Conservation (phyloP, 2,113 vertebrate species). For the Agapornis roseicollis region DNA sequence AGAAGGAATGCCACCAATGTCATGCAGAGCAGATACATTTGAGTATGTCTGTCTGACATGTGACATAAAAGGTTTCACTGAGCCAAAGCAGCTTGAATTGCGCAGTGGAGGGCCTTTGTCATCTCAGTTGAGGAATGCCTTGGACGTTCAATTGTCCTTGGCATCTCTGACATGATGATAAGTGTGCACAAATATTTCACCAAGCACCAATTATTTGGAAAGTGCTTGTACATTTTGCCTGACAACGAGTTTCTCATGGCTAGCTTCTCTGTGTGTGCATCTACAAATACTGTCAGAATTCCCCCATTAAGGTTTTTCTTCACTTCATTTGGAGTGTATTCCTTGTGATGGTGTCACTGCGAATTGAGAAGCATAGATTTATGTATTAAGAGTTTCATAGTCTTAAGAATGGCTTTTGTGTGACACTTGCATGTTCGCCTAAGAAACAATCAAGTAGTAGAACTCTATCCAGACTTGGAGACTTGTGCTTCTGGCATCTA, state of each 20-base stretch:
- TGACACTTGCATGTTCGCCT: background rate
- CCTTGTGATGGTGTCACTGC: background rate
- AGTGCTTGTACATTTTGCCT: background rate
- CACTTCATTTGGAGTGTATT: background rate
- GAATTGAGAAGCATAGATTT: background rate
- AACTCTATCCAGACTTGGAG: background rate
- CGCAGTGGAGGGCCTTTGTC: background rate
- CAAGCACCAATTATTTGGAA: background rate
- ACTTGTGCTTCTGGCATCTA: background rate
- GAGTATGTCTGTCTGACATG: background rate
- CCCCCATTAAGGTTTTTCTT: background rate
- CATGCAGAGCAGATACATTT: background rate
- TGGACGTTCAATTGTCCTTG: background rate
- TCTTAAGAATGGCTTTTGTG: background rate
- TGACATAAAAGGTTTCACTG: slow-evolving; percentile 12
- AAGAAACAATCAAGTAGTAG: background rate
- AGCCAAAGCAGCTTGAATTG: background rate
- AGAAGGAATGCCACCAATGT: slow-evolving; percentile 34
- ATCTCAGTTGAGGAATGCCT: background rate
- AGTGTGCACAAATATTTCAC: slow-evolving; percentile 5
- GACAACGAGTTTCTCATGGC: background rate
- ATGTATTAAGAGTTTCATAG: background rate
- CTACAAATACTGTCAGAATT: background rate
- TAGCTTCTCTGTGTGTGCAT: background rate
- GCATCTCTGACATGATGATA: background rate